phyloP scores from a whole-genome alignment of 2,797 vertebrate species.

The Neostethus bicornis region DNA sequence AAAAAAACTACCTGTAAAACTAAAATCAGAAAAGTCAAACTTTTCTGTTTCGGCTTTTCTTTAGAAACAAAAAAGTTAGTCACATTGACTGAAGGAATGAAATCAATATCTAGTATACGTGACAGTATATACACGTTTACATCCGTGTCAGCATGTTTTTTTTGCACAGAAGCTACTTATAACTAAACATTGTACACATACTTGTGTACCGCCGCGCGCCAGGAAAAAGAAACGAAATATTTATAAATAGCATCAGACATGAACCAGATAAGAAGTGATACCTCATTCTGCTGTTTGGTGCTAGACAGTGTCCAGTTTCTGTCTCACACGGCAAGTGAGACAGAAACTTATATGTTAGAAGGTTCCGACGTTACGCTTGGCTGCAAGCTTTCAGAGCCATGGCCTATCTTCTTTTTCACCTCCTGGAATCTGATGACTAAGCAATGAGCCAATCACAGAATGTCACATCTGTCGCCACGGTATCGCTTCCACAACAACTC shows the following conservation, averaged over 20 bases:
- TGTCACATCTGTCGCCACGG: conserved; percentile 24
- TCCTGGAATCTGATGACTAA: conserved; percentile 37
- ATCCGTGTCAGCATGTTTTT: too few relatives aligned
- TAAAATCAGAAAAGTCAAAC: too few relatives aligned
- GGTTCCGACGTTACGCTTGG: conserved; percentile 13
- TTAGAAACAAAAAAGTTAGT: neutral
- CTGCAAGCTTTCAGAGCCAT: conserved; percentile 41
- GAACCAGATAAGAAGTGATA: conserved; percentile 43
- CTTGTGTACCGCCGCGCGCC: conserved; percentile 2
- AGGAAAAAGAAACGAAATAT: conserved; percentile 29
- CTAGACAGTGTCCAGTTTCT: conserved; percentile 61
- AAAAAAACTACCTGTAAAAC: too few relatives aligned
- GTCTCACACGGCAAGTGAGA: conserved; percentile 45
- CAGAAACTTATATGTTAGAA: conserved; percentile 50
- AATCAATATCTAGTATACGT: too few relatives aligned
- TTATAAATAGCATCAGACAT: conserved; percentile 47
- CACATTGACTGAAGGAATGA: neutral
- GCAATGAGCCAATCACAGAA: conserved; percentile 29
- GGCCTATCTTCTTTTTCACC: conserved; percentile 24
- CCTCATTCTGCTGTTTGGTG: conserved; percentile 37
- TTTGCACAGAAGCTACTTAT: neutral
- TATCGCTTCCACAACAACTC: conserved; percentile 24
- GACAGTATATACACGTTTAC: too few relatives aligned
- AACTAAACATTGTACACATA: neutral
- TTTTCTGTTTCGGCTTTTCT: too few relatives aligned